Base-by-base conservation (phyloP, 2,797 vertebrate genomes). In the Trematomus bernacchii region DNA sequence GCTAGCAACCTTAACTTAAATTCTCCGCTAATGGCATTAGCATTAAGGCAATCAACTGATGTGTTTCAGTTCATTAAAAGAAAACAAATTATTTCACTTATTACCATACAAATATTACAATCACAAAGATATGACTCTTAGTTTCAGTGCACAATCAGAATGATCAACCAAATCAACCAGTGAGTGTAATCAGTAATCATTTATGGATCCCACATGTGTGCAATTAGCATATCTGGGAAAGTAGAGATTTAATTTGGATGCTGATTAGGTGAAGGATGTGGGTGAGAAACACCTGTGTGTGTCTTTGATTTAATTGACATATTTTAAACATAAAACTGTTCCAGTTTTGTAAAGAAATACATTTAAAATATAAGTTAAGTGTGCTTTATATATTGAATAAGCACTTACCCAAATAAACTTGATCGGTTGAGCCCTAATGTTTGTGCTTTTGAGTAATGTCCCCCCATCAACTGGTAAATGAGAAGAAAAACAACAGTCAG, bases 51-150 rank as follows among this genome's bases (percentile, higher is more conserved):
- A 21, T 58, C 2, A 66, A 37, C 12, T 27, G n/a, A 48, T 63
- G 59, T 48, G 47, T 62, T 27, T 73, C 30, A 16, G 50, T 75
- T 77, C 42, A 79, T 80, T 82, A 47, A 80, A 78, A 69, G 18
- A 60, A 1, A 61, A 14, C 21, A 18, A 67, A 54, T 82, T 71
- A 68, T 50, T 51, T 9, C 19, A 37, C 13, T 33, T 33, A 63
- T 70, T 27, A 68, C 52, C n/a, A 37, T 21, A 6, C 14, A 57
- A 19, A 13, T 30, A 73, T 61, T 33, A 23, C 14, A 10, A 63
- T 19, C 9, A 13, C 27, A 8, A 61, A 57, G 15, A 2, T 27
- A n/a, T 13, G 33, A 71, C 52, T 52, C 13, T 27, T 77, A 54
- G 37, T 69, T 63, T 77, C n/a, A 47, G 3, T 40, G 11, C 3